phyloP scores from a whole-genome alignment of 2,888 invertebrate species.

The Cheilosia scutellata region DNA sequence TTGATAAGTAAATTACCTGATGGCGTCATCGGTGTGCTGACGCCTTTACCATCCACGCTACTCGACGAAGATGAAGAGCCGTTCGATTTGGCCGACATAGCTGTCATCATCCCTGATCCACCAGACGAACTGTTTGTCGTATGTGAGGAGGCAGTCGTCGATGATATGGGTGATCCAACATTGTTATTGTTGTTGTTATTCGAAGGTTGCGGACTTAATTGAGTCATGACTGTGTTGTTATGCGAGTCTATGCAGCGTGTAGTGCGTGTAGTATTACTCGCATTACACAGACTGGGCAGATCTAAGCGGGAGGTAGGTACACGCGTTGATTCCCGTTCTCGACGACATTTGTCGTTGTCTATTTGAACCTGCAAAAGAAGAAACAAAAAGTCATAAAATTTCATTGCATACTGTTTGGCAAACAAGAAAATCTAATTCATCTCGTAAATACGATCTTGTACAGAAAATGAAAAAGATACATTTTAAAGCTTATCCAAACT shows the following conservation, averaged over 20 bases:
- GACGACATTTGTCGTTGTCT: conserved; percentile 84
- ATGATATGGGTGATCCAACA: conserved; percentile 82
- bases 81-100: conserved; percentile 82
- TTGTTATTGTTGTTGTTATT: conserved; percentile 77
- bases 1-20: conserved; percentile 79
- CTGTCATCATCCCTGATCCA: conserved; percentile 72
- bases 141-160: conserved; percentile 82
- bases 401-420: conserved; percentile 57
- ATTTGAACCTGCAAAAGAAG: conserved; percentile 82
- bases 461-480: background rate
- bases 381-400: conserved; percentile 16
- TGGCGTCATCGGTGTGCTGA: conserved; percentile 83
- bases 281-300: conserved; percentile 82
- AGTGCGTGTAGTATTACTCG: conserved; percentile 76
- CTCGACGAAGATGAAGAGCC: conserved; percentile 82
- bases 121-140: conserved; percentile 61
- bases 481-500: conserved; percentile 16
- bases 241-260: conserved; percentile 81
- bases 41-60: conserved; percentile 81
- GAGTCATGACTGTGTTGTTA: conserved; percentile 80
- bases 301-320: conserved; percentile 81
- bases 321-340: conserved; percentile 82
- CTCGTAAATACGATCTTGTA: conserved; percentile 42
- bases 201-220: conserved; percentile 78
- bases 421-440: background rate